phyloP scores from a whole-genome alignment of 2,888 invertebrate species.

The Proisotoma minuta region DNA sequence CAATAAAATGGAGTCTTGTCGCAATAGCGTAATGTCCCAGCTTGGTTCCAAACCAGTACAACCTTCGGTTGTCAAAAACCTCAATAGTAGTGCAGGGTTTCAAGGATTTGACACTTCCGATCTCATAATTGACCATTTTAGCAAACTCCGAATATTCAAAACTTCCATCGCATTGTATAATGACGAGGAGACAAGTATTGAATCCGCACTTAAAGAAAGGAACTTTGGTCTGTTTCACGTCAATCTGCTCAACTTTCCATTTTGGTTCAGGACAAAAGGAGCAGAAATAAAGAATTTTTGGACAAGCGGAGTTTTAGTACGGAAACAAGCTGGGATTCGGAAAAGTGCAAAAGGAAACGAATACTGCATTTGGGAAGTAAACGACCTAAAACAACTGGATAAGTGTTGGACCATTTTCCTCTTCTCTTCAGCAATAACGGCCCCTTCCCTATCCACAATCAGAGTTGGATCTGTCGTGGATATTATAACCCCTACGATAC shows the following conservation, averaged over 20 bases:
- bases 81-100: neutral
- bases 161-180: constrained; percentile 30
- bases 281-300: constrained; percentile 39
- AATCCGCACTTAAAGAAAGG: constrained; percentile 34
- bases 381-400: constrained; percentile 34
- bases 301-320: constrained; percentile 34
- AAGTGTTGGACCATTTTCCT: constrained; percentile 34
- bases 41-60: neutral
- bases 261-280: constrained; percentile 29
- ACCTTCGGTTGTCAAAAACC: neutral
- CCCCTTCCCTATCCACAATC: constrained; percentile 15
- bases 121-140: constrained; percentile 36
- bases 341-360: constrained; percentile 43
- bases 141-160: constrained; percentile 29
- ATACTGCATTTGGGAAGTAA: constrained; percentile 41
- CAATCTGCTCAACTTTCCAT: constrained; percentile 19
- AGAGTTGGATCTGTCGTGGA: constrained; percentile 38
- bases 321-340: constrained; percentile 30
- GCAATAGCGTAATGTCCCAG: neutral
- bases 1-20: constrained; percentile 9
- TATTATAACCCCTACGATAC: constrained; percentile 32
- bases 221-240: constrained; percentile 34
- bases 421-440: constrained; percentile 25
- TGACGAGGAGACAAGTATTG: constrained; percentile 27
- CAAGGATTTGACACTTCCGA: constrained; percentile 2